Base-by-base conservation (phyloP, 2,113 vertebrate genomes). In the Spea bombifrons region DNA sequence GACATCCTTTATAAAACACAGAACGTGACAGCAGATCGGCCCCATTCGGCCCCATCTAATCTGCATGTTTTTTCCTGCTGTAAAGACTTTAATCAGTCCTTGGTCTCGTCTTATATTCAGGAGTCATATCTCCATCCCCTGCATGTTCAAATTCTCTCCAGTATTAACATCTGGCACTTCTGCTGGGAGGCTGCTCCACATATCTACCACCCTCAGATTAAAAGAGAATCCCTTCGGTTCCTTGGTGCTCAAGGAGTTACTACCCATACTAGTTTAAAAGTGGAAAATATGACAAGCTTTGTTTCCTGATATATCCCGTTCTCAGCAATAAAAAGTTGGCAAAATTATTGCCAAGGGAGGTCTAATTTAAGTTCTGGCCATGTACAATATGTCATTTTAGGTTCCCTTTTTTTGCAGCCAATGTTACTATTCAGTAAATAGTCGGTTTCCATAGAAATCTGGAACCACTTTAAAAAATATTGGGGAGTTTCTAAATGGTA, bases 321-420 rank as follows among this genome's bases (percentile, higher is more conserved):
- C 57, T 61, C 76, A 45, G 76, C 48, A 47, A 17, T n/a, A 30
- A 43, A 73, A 46, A 55, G n/a, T 55, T 80, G 77, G 70, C 77
- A 67, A 43, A 8, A 49, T 5, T 55, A 44, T 13, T 66, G 69
- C 69, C 77, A 66, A 45, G 43, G 66, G 10, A 61, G 52, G 10
- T 47, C 69, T 57, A 49, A 73, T 73, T 30, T 66, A 67, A 49
- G 71, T 48, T n/a, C 13, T 80, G 77, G 77, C 71, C 50, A n/a
- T 47, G 46, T 30, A 73, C 77, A 53, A 45, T 57, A 57, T 45
- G 71, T 46, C 49, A 66, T 47, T 72, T 47, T 46, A 48, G 59
- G 59, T 52, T 72, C 5, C 57, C 55, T 70, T 47, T 30, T 30
- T 30, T 46, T 50, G 75, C 52, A 45, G 65, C 70, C 63, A 46